phyloP scores from a whole-genome alignment of 2,113 vertebrate genomes.

The Nothocercus nigrocapillus region DNA sequence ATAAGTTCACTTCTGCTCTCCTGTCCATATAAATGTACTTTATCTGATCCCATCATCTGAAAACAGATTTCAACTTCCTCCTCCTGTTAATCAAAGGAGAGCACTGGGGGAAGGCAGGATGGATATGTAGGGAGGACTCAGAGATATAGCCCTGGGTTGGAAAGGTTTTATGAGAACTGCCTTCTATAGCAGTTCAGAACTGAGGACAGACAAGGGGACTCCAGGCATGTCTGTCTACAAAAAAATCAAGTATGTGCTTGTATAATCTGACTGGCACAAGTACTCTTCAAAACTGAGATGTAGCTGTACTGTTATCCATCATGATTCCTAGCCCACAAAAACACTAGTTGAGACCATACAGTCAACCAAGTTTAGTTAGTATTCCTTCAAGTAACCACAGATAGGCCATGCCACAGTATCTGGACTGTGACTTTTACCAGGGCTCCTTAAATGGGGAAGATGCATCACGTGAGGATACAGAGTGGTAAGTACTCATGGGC shows the following conservation, averaged over 20 bases:
- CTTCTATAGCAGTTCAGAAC: neutral
- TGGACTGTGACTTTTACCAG: neutral
- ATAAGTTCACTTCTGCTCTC: neutral
- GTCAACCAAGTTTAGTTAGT: neutral
- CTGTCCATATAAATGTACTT: fast-evolving
- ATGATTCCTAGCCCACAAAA: neutral
- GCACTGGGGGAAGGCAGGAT: neutral
- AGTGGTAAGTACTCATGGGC: neutral
- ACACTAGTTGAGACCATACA: neutral
- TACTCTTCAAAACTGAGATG: neutral
- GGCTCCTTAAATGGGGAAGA: neutral
- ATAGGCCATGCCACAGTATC: fast-evolving
- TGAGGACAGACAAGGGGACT: neutral
- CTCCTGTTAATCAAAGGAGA: neutral
- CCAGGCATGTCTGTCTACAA: neutral
- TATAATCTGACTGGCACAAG: neutral
- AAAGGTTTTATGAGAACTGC: neutral
- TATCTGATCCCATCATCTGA: neutral
- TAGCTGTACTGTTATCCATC: neutral
- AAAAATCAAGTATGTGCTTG: neutral
- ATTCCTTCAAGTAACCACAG: neutral
- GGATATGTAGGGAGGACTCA: neutral
- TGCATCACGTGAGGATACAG: neutral
- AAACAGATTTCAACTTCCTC: neutral
- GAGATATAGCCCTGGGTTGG: neutral